Base-by-base conservation (phyloP, 2,113 vertebrate species). In the Rallus limicola region DNA sequence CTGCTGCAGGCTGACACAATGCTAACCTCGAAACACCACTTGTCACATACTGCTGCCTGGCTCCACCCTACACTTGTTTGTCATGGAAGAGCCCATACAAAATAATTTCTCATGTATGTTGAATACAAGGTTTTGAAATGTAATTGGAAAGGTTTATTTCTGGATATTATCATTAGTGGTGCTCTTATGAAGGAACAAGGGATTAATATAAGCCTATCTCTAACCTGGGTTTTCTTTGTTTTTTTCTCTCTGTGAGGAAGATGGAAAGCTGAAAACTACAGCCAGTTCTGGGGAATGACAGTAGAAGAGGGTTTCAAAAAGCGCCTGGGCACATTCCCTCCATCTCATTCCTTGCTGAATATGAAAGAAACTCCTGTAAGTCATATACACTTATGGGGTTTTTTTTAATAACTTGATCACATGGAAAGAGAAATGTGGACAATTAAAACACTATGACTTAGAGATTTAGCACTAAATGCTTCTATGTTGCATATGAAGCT, bases 251-350 rank as follows among this genome's bases (percentile, higher is more conserved):
- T 95, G 31, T 70, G 96, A 96, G 96, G 75, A 94, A 98, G 98
- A 84, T 98, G 98, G 98, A 98, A 97, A 95, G 98, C 98, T 46
- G 91, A 96, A 48, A 98, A 98, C 92, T 98, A 98, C 48, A 98
- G 96, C 48, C 98, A 98, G 15, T 98, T 98, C 86, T 98, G 98
- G 98, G 98, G 98, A 87, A 98, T 98, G 98, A 98, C 97, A 52
- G 76, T 98, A 68, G 97, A 98, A 88, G 98, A 98, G 88, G 98
- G 98, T 72, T 98, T 98, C 92, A 97, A 75, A 87, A 91, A 96
- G 20, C 97, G 96, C 26, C 96, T 98, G 56, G 98, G 98, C 29
- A 98, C 98, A 55, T 91, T 97, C 31, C 96, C 97, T 46, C 98
- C 98, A 21, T 97, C 97, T 46, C 67, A 97, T 53, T 59, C 78